Evolutionary conservation across 2,888 invertebrate species (phyloP), one percentile per base, ranked within the genome.

Genomic region (Anthoptus insignis): DNA sequence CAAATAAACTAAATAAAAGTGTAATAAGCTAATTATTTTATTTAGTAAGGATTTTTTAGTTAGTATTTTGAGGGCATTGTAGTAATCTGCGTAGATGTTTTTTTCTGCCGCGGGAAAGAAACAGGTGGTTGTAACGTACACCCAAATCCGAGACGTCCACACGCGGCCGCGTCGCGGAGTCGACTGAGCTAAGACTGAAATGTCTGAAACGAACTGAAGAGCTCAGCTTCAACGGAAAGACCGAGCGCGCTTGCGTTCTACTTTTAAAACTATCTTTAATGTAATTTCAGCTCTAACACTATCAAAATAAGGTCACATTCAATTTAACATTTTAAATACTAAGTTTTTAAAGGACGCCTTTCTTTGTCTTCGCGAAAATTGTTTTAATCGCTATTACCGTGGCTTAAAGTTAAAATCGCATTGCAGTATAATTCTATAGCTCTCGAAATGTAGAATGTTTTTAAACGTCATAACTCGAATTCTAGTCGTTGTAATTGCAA

Each of bases 291-390:
- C 22, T 45, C 22, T 50, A 39, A 13, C 4, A 11, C 7, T 22
- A 14, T 5, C 5, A 2, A 1, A 5, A 5, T 42, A 53, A 14
- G 45, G 49, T 34, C 21, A 13, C 14, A 32, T 37, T 37, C 19
- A 59, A 13, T 24, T 37, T 37, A 16, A n/a, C 9, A 8, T 1
- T 1, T 0, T 3, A 24, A 24, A 7, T 34, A n/a, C n/a, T 16
- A 37, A 59, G 59, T 59, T 59, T 50, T 37, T 37, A 19, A 50
- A 49, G n/a, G 27, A 22, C 24, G 59, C 50, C 59, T 59, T 34
- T 50, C 22, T 53, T 53, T 53, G 22, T 21, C 13, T 13, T 22
- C 3, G 7, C 14, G 14, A 16, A 21, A 32, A 45, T n/a, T 14
- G 32, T 32, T 42, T 53, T 45, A 4, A 8, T 13, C 53, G 22